Base-by-base conservation (phyloP, 2,113 vertebrate genomes). In the Dipodomys merriami region DNA sequence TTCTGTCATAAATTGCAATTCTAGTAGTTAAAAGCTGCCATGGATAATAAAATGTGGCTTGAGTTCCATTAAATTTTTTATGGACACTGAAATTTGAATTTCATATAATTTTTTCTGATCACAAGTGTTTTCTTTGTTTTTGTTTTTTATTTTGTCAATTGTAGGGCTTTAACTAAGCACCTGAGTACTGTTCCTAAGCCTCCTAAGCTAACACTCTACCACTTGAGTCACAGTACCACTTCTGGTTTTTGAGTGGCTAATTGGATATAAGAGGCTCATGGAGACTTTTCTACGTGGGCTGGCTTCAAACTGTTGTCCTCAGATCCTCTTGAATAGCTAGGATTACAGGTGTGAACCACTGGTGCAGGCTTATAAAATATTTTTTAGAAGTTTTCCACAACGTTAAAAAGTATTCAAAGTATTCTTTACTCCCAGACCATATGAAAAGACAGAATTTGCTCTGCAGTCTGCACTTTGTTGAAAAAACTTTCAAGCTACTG, bases 31-130 rank as follows among this genome's bases (percentile, higher is more conserved):
- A 81, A 90, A 91, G 7, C 33, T 82, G 29, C 71, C 23, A 57
- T 29, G 86, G 39, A 86, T 6, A 80, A 68, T 44, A 74, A 2
- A 64, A 1, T 67, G 29, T 62, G 60, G 44, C 62, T 57, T 83
- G 29, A 15, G 6, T 79, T 91, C 44, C 67, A 71, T 89, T 86
- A 53, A 88, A 88, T 27, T 90, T 90, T 68, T 86, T 83, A 62
- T 57, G 22, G 62, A 67, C 13, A 64, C 22, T 78, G 23, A 91
- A 94, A 74, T 85, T 68, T 94, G 7, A 93, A 94, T 86, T 95
- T 92, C 77, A 90, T 80, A 19, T 67, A 78, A 90, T 81, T 93
- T 95, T 90, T 29, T n/a, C 44, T 53, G 76, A n/a, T 80, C 30
- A 64, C 15, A 57, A 57, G 53, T 57, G 53, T 57, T 57, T 13